phyloP scores from a whole-genome alignment of 2,888 invertebrate genomes.

The Tenthredo livida region DNA sequence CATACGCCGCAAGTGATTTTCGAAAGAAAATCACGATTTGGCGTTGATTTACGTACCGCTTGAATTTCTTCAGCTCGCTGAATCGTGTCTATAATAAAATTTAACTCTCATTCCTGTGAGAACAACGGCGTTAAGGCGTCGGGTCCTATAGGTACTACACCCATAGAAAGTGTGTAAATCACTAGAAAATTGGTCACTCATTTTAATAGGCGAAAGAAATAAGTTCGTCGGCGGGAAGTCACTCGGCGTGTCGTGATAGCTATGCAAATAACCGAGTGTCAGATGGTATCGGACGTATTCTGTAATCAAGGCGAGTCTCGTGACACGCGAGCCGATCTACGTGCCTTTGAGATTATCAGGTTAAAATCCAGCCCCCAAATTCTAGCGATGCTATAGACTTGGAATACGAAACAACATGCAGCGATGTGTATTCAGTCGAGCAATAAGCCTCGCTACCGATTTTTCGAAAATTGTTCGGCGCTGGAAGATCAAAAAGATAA shows the following conservation, averaged over 20 bases:
- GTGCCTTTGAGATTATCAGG: neutral
- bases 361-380: neutral
- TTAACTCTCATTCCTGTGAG: neutral
- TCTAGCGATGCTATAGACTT: neutral
- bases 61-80: neutral
- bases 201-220: slow-evolving; percentile 26
- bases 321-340: slow-evolving; percentile 51
- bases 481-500: neutral
- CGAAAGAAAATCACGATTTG: neutral
- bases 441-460: too few relatives aligned
- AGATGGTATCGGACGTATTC: slow-evolving; percentile 41
- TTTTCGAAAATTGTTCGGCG: too few relatives aligned
- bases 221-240: slow-evolving; percentile 32
- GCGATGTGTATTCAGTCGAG: too few relatives aligned
- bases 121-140: neutral
- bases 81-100: neutral
- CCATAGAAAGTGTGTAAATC: slow-evolving; percentile 40
- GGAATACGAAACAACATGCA: neutral
- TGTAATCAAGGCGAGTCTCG: slow-evolving; percentile 54
- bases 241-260: slow-evolving; percentile 46
- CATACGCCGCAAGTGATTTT: neutral
- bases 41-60: neutral
- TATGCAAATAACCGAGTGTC: slow-evolving; percentile 46
- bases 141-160: neutral
- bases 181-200: slow-evolving; percentile 50